A percentile compares a stretch with the other conserved stretches of the same genome.
Conservation (phyloP, 2,888 invertebrate genomes). For the Melinaea menophilus region DNA sequence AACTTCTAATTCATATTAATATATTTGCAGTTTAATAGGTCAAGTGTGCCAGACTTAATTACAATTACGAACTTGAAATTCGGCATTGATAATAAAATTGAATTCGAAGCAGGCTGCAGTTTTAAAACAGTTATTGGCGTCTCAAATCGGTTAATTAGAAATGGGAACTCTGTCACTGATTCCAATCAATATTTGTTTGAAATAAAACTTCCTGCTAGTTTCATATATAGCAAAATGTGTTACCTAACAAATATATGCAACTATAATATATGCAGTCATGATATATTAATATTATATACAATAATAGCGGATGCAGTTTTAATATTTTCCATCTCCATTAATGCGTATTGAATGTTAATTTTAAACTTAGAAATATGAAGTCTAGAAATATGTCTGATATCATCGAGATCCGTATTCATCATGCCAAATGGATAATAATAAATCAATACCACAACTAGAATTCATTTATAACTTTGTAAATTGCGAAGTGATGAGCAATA, state of each 20-base stretch:
- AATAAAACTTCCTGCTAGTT: no score
- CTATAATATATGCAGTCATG: no score
- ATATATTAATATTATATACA: no score
- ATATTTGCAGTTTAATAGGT: not conserved
- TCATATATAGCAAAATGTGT: no score
- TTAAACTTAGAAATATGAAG: not conserved
- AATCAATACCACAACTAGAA: constrained; percentile 13
- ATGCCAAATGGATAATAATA: constrained; percentile 12
- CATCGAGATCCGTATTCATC: constrained; percentile 14
- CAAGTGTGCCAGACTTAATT: not conserved
- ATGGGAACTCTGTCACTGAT: not conserved
- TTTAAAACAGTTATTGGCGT: constrained; percentile 6
- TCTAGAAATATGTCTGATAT: constrained; percentile 13
- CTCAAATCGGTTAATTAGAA: constrained; percentile 2
- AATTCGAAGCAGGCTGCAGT: constrained; percentile 1
- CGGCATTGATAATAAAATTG: not conserved
- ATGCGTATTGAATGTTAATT: constrained; percentile 2
- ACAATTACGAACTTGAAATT: not conserved
- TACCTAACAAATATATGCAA: no score
- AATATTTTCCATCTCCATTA: not conserved
- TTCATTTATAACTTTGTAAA: not conserved
- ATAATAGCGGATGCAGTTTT: no score
- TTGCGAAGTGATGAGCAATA: not conserved
- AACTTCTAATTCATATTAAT: not conserved
- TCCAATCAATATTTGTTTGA: not conserved